These are phyloP conservation scores for Notodonta dromedarius DNA, from an alignment of 2,888 invertebrate genomes.

Conservation along the genomic window DNA sequence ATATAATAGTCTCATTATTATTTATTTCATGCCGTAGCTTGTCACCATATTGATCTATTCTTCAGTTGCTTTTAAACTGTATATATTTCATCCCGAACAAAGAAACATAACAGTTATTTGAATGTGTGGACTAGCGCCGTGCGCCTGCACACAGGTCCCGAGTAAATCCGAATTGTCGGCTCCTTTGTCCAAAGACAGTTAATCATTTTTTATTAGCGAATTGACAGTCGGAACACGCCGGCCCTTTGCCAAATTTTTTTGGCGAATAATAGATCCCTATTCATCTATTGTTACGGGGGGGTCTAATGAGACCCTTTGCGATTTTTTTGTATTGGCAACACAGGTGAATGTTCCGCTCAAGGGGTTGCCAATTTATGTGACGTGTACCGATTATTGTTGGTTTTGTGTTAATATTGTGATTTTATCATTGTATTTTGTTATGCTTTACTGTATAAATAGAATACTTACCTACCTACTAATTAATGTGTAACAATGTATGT, in stretches of 20 bases:
- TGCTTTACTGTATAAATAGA: too few species aligned
- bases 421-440: too few species aligned
- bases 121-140: conserved; percentile 44
- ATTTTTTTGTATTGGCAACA: conserved; percentile 56
- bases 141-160: conserved; percentile 37
- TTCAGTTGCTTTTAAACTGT: too few species aligned
- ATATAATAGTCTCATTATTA: too few species aligned
- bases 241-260: conserved; percentile 67
- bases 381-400: conserved; percentile 29
- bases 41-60: too few species aligned
- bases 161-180: conserved; percentile 28
- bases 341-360: conserved; percentile 60
- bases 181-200: conserved; percentile 47
- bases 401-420: conserved; percentile 38
- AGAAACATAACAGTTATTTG: not conserved
- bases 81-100: not conserved
- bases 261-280: conserved; percentile 52
- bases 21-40: too few species aligned
- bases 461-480: too few species aligned
- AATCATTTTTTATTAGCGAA: conserved; percentile 63
- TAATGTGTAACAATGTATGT: too few species aligned
- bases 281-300: conserved; percentile 67
- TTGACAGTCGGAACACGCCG: conserved; percentile 62
- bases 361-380: conserved; percentile 52
- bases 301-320: conserved; percentile 60